phyloP scores from a whole-genome alignment of 2,113 vertebrate species.

The Thamnophis sirtalis region DNA sequence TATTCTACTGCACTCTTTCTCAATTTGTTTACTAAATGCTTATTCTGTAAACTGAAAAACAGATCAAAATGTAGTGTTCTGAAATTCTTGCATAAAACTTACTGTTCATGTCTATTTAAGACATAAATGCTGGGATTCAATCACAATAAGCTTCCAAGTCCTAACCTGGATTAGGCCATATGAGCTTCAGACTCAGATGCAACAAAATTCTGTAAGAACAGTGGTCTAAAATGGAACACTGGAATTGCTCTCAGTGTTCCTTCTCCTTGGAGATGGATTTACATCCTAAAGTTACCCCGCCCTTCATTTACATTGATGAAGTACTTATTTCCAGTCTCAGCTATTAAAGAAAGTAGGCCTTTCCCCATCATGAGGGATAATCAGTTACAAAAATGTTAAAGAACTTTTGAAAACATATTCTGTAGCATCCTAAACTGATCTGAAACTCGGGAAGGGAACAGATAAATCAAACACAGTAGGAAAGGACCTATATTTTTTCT shows the following conservation, averaged over 20 bases:
- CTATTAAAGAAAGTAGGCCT: not conserved
- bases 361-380: not conserved
- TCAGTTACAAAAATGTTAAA: not conserved
- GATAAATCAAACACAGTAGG: not conserved
- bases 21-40: not conserved
- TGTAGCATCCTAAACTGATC: not conserved
- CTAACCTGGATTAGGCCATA: not conserved
- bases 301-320: not conserved
- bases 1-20: not conserved
- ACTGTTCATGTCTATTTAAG: not conserved
- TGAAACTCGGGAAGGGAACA: not conserved
- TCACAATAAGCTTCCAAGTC: not conserved
- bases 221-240: slow-evolving; percentile 4
- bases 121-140: not conserved
- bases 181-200: not conserved
- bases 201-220: not conserved
- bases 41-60: not conserved
- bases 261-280: slow-evolving; percentile 10
- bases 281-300: not conserved
- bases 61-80: not conserved
- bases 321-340: not conserved
- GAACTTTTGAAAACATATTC: not conserved
- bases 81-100: not conserved
- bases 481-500: not conserved
- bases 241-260: not conserved